Percentiles rank a stretch among this genome's conserved stretches.
These are phyloP conservation scores for Solenodon paradoxus DNA, from an alignment of 2,113 vertebrate genomes.

Conservation along the genomic window DNA sequence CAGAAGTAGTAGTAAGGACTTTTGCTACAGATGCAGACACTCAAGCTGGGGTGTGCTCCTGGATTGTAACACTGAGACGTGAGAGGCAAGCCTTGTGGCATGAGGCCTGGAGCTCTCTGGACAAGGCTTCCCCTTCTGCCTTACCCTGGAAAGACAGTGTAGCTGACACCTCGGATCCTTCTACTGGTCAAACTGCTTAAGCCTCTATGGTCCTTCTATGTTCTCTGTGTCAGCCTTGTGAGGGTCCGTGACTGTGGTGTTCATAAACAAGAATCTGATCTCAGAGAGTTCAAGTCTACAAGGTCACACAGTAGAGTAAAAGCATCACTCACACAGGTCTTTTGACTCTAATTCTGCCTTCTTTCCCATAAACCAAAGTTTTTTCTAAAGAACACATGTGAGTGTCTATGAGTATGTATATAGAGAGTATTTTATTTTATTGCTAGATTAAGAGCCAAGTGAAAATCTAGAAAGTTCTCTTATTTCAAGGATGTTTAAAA, in stretches of 20 bases:
- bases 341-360: neutral
- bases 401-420: neutral
- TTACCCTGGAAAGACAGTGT: neutral
- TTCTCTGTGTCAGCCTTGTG: neutral
- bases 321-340: neutral
- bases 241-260: neutral
- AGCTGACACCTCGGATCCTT: neutral
- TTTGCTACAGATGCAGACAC: neutral
- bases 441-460: neutral
- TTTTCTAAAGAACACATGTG: neutral
- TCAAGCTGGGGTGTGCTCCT: neutral
- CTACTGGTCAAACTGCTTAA: neutral
- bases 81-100: neutral
- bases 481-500: too few relatives aligned
- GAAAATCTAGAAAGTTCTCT: neutral
- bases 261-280: neutral
- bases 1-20: neutral
- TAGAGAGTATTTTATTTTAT: neutral
- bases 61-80: neutral
- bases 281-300: neutral
- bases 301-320: neutral
- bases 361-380: neutral
- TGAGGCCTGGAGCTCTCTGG: neutral
- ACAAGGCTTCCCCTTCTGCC: too few relatives aligned
- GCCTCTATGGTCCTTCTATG: neutral